Conservation (phyloP, 92 coral and sea anemone genomes). For the Actinostola sp. region DNA sequence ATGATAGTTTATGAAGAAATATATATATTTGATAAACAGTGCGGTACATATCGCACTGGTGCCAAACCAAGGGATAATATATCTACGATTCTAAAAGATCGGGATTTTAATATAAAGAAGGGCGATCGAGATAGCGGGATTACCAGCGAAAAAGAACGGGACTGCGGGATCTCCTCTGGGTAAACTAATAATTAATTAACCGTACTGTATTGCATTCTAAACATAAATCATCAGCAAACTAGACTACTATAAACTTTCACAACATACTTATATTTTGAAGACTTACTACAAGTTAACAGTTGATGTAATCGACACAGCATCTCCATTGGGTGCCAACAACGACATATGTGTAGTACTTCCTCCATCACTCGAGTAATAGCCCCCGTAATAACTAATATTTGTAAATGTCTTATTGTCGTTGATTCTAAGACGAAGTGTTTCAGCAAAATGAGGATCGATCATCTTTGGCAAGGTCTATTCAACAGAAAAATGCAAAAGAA, state of each 20-base stretch:
- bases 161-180: too few relatives aligned
- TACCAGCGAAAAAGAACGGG: too few relatives aligned
- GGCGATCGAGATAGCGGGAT: too few relatives aligned
- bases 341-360: constrained; percentile 89
- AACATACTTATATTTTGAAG: not conserved
- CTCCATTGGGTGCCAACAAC: constrained; percentile 85
- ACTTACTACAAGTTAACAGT: constrained; percentile 78
- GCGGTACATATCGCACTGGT: too few relatives aligned
- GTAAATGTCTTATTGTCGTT: constrained; percentile 63
- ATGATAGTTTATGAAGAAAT: too few relatives aligned
- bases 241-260: not conserved
- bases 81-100: too few relatives aligned
- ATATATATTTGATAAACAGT: too few relatives aligned
- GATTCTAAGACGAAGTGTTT: constrained; percentile 71
- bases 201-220: too few relatives aligned
- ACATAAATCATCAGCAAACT: too few relatives aligned
- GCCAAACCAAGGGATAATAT: too few relatives aligned
- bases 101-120: too few relatives aligned
- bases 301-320: constrained; percentile 88
- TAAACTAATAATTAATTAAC: too few relatives aligned
- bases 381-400: constrained; percentile 74
- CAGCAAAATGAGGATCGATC: constrained; percentile 72
- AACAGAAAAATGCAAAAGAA: not conserved
- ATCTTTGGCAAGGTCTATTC: constrained; percentile 66
- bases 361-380: constrained; percentile 57